phyloP scores from a whole-genome alignment of 2,797 vertebrate species.

The Lacerta agilis region DNA sequence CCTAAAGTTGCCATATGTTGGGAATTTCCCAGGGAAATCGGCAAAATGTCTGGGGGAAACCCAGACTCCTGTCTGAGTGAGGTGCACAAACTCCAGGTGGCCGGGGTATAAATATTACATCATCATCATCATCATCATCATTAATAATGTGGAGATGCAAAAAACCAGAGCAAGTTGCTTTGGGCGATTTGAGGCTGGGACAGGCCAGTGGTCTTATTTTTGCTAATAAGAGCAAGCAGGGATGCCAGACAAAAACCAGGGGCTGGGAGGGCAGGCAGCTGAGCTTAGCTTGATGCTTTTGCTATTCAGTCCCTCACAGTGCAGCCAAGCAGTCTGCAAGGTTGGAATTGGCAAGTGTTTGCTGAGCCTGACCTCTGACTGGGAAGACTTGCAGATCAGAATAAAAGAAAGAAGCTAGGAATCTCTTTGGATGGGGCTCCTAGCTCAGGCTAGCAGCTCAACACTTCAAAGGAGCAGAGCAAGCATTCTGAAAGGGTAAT shows the following conservation, averaged over 20 bases:
- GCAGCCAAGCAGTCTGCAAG: neutral
- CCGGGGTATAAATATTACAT: too few species aligned
- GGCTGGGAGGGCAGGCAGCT: neutral
- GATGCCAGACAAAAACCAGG: neutral
- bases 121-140: too few species aligned
- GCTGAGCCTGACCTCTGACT: neutral
- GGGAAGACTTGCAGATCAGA: neutral
- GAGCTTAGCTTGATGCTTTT: neutral
- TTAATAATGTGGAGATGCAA: too few species aligned
- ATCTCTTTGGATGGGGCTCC: neutral
- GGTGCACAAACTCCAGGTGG: too few species aligned
- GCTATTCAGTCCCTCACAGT: neutral
- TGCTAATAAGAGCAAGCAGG: neutral
- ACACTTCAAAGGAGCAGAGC: neutral
- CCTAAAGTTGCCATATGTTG: too few species aligned
- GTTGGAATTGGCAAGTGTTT: neutral
- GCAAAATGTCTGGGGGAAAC: too few species aligned
- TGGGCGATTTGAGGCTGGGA: too few species aligned
- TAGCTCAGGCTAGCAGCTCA: neutral
- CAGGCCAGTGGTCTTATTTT: neutral
- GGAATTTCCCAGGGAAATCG: too few species aligned
- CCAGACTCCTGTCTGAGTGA: too few species aligned
- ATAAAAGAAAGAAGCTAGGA: neutral
- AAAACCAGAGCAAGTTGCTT: neutral
- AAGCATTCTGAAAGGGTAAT: neutral